Evolutionary conservation across 2,888 invertebrate genomes (phyloP), one percentile per base, ranked within the genome.

Genomic region (Macrosiphum euphorbiae): DNA sequence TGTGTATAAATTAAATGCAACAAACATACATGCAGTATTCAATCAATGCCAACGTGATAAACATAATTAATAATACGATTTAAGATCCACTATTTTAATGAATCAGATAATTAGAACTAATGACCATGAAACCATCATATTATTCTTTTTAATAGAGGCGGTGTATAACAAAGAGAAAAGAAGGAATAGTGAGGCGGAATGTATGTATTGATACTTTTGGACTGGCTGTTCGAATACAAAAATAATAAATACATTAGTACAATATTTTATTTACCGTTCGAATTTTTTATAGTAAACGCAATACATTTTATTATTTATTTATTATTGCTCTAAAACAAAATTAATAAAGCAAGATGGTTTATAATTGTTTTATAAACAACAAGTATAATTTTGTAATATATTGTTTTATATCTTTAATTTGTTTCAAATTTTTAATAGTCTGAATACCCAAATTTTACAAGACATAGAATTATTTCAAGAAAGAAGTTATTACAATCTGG

Each of bases 91-190:
- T 87, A 90, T 90, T 94, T 94, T 94, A 94, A 94, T 90, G 94
- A 94, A 89, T 94, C 90, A 44, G 86, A 94, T 94, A 94, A 94
- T 94, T 94, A 94, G 94, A 94, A 94, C 94, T 94, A 94, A 94
- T 94, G 94, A 87, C 90, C 90, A 90, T 94, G 90, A 90, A 94
- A 90, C 52, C 50, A 67, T 90, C 67, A 67, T 87, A 78, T 89
- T 93, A 58, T 89, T 93, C 47, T 89, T 93, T 89, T 93, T 93
- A 85, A 89, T 88, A 90, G 94, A 61, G 86, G 94, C 94, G 94
- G 90, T 41, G 47, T 41, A 86, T 67, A 90, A 90, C 90, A 94
- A 94, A 94, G 94, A 94, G 28, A 86, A 90, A 28, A 26, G 61
- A 41, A 90, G 10, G 58, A 58, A 89, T 58, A 93, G 87, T 87